These are phyloP conservation scores for Pitta sordida DNA, from an alignment of 2,113 vertebrate genomes.

Conservation along the genomic window DNA sequence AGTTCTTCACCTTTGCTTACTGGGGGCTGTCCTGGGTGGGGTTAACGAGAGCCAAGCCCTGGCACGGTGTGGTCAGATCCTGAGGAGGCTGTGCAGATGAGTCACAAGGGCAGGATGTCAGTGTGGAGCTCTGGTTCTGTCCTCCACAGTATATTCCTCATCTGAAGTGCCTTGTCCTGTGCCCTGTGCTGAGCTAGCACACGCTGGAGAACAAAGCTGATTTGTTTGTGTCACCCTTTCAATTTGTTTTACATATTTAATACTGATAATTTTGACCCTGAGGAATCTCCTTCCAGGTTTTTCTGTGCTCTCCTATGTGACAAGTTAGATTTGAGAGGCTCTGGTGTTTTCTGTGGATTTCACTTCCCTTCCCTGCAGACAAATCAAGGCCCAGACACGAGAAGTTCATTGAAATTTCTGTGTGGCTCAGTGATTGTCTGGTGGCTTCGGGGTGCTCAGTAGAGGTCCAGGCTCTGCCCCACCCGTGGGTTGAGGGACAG, in stretches of 20 bases:
- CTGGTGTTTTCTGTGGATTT: background rate
- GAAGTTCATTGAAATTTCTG: accelerated
- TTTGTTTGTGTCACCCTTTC: background rate
- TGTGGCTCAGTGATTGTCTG: accelerated
- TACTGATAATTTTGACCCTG: background rate
- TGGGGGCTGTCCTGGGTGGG: background rate
- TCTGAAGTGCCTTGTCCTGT: background rate
- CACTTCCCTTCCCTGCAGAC: background rate
- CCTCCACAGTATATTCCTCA: background rate
- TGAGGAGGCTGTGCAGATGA: background rate
- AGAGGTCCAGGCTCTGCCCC: background rate
- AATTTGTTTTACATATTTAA: background rate
- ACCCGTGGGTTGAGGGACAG: background rate
- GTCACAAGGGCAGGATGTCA: background rate
- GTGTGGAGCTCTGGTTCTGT: background rate
- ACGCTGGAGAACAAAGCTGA: background rate
- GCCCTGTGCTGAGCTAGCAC: background rate
- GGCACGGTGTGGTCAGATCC: background rate
- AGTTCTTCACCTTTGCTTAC: background rate
- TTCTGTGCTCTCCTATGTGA: background rate
- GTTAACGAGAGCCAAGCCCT: background rate
- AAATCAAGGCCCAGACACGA: background rate
- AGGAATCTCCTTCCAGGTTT: background rate
- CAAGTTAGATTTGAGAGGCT: background rate
- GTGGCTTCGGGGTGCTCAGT: no score